Base-by-base conservation (phyloP, 2,888 invertebrate species). In the Calameuta idolon region DNA sequence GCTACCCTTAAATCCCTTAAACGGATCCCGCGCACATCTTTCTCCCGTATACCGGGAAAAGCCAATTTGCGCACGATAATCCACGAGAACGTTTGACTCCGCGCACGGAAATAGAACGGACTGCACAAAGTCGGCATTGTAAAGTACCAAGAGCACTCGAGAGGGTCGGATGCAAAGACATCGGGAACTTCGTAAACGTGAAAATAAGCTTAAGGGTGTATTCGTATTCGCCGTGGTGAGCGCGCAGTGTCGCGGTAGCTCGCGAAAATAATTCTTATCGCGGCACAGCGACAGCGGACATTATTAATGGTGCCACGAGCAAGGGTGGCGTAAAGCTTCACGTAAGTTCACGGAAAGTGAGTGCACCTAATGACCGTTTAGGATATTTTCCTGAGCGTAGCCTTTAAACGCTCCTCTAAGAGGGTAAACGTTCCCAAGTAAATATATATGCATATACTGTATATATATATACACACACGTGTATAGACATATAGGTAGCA, bases 221-320 rank as follows among this genome's bases (percentile, higher is more conserved):
- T 23, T 55, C 55, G 23, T 9, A 4, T 55, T 9, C 0, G 55
- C 23, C 9, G 55, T 23, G 40, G 2, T 40, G 15, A 5, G 15
- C 40, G 1, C 40, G 1, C 15, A 0, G 40, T 1, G 55, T 23
- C 23, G 55, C 55, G 5, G 55, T 15, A 12, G 31, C 31, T 71
- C 71, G 31, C 15, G 71, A 23, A 69, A 71, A 69, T 15, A 69
- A 78, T 75, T 78, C 69, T 75, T 75, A 75, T 69, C 77, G 35
- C 75, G 34, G 71, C 31, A 1, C 71, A 12, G 23, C 75, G 33
- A 33, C 71, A 69, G 55, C 73, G n/a, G 35, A 34, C 37, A 55
- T 78, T 77, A 77, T 75, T 77, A 75, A 75, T 75, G 75, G 71
- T 31, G 33, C 69, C 35, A 12, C 34, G 33, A 34, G 37, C 4